phyloP scores from a whole-genome alignment of 2,797 vertebrate species.

The Taenioides sp. region DNA sequence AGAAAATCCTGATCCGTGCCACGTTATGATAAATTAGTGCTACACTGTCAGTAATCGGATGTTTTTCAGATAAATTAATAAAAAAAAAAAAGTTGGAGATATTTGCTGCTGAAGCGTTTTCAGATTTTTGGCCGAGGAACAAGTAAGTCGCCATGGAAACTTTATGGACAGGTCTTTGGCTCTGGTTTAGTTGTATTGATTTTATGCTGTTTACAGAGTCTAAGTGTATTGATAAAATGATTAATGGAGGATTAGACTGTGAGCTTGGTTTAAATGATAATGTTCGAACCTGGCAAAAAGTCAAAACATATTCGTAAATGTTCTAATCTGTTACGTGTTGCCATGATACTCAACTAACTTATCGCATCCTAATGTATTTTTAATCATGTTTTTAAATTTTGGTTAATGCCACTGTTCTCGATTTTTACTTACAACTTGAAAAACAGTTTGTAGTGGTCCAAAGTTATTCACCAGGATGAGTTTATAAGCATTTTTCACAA shows the following conservation, averaged over 20 bases:
- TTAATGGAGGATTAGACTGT: conserved; percentile 3
- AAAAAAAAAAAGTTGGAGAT: neutral
- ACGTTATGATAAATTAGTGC: neutral
- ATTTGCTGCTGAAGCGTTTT: conserved; percentile 4
- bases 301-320: too few relatives aligned
- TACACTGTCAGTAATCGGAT: neutral
- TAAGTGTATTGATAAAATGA: neutral
- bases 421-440: too few relatives aligned
- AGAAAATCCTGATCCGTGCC: neutral
- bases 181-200: neutral
- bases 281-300: neutral
- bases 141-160: neutral
- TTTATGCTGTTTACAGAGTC: neutral
- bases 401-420: too few relatives aligned
- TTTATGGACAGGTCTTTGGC: conserved; percentile 3
- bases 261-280: neutral
- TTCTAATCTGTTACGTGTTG: too few relatives aligned
- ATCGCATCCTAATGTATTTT: too few relatives aligned
- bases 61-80: neutral
- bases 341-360: too few relatives aligned
- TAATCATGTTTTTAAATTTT: too few relatives aligned
- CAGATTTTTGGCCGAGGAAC: neutral
- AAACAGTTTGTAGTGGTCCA: too few relatives aligned
- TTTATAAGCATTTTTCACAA: too few relatives aligned
- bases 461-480: too few relatives aligned